Evolutionary conservation across 2,113 vertebrate genomes (phyloP), one percentile per base, ranked within the genome.

Genomic region (Symphodus melops): DNA sequence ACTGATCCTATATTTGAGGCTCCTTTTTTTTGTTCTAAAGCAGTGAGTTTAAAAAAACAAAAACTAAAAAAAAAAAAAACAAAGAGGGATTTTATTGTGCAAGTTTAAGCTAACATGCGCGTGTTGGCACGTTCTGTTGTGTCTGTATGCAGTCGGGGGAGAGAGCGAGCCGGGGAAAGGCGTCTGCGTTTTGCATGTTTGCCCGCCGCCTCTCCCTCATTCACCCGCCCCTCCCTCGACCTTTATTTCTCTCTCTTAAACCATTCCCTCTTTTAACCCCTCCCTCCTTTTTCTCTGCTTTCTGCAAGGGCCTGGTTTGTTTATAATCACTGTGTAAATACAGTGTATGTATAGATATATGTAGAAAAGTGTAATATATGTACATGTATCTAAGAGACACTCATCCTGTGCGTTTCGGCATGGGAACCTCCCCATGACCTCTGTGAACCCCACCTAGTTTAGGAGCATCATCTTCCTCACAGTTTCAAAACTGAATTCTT

Each of bases 351-450:
- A 89, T 89, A 90, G 88, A 86, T 89, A 82, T 86, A 88, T 89
- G 90, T 93, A 90, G 88, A 91, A 88, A 90, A 74, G 78, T 92
- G 88, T 91, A 91, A 90, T 88, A 93, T 92, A 90, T 93, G 90
- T 92, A 91, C 87, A 92, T 92, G 91, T 89, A 91, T 91, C 88
- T 86, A 82, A 89, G 89, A 91, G 90, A 91, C 86, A 82, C 79
- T 86, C 88, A 90, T 90, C 85, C 88, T 90, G 89, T 91, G 90
- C 82, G 81, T 79, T 77, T 81, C 73, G 82, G 68, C 59, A 21
- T 77, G 79, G 83, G 73, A 74, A 66, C 44, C 61, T 49, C 49
- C 69, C 66, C 71, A 54, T 79, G 68, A 81, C 81, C 65, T 60
- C 74, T 67, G 66, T 80, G 75, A 81, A 54, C 46, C 72, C 21